Evolutionary conservation across 1,140 invertebrate genomes (phyloP).

Genomic region (Diachasma alloeum): DNA sequence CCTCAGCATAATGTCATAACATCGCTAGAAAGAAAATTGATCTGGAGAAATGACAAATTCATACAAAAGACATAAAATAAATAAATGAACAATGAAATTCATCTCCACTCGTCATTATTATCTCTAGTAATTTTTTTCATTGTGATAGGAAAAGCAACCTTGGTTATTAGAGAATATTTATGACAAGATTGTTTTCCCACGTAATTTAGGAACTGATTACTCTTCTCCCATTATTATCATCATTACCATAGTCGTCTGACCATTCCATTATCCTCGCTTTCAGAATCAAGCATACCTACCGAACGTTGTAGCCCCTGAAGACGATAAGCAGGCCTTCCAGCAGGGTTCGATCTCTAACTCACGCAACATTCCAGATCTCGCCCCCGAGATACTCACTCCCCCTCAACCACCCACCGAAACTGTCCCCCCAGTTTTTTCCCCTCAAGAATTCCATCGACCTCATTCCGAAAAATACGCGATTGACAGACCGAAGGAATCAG

Average conservation of each 20-base stretch:
- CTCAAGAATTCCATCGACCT: constrained; percentile 48
- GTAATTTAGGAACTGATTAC: too few relatives aligned
- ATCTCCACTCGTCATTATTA: too few relatives aligned
- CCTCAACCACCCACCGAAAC: constrained; percentile 47
- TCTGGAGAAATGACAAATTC: too few relatives aligned
- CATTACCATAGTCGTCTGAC: background rate
- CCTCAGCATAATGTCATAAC: too few relatives aligned
- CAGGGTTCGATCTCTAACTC: constrained; percentile 40
- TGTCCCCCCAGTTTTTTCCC: constrained; percentile 51
- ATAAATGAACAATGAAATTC: too few relatives aligned
- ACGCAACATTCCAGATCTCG: constrained; percentile 39
- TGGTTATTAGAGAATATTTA: too few relatives aligned
- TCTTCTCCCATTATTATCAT: background rate
- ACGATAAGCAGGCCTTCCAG: constrained; percentile 47
- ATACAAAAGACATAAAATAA: too few relatives aligned
- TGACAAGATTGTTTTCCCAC: too few relatives aligned
- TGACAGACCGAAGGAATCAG: background rate
- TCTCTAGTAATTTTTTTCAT: too few relatives aligned
- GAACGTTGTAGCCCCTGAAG: constrained; percentile 39
- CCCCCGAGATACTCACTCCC: constrained; percentile 47
- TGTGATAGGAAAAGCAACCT: too few relatives aligned
- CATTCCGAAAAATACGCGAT: constrained; percentile 13
- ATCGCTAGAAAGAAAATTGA: too few relatives aligned
- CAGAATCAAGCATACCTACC: constrained; percentile 53
- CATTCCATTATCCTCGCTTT: background rate